Base-by-base conservation (phyloP, 2,888 invertebrate genomes). In the Perizoma affinitatum region DNA sequence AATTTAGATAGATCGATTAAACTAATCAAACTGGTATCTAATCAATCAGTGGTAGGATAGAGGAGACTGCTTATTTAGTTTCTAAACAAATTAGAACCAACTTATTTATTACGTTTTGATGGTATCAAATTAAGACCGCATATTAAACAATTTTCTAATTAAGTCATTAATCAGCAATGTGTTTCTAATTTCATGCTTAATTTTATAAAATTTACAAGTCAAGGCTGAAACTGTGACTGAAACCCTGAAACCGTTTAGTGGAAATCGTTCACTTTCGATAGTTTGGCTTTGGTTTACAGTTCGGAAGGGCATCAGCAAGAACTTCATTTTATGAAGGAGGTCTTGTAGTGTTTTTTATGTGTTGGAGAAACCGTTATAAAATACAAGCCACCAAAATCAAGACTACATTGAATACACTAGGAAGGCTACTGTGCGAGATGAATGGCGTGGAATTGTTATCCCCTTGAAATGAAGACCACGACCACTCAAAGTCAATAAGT, bases 111-210 rank as follows among this genome's bases (percentile, higher is more conserved):
- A 11, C 5, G 11, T 9, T 11, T 11, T 42, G 44, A 44, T 35
- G 8, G 9, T 50, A 22, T 57, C 10, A 46, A 41, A 45, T 46
- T 45, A 8, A 41, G 33, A 55, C 5, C n/a, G 33, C n/a, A 35
- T 10, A 9, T 35, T 44, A 41, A 22, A 33, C 38, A 46, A 42
- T 58, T 52, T 43, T 40, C 33, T 38, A 44, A 48, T 48, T 51
- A 52, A 45, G 43, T 47, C 38, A 42, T 51, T 6, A 40, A 44
- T 49, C 48, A 48, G 48, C 38, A 41, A 38, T 47, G 43, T 58
- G 52, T 62, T 54, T 63, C 43, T 44, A 54, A 58, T 63, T 62
- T 52, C 50, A 48, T 45, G 33, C 46, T 8, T 42, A 51, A 54
- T 56, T 58, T 57, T 49, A 42, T 38, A 51, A 50, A 45, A 43